A percentile compares a stretch with the other conserved stretches of the same genome.
Evolutionary conservation across 2,888 invertebrate genomes (phyloP).

Genomic region (Macrophya annulata): DNA sequence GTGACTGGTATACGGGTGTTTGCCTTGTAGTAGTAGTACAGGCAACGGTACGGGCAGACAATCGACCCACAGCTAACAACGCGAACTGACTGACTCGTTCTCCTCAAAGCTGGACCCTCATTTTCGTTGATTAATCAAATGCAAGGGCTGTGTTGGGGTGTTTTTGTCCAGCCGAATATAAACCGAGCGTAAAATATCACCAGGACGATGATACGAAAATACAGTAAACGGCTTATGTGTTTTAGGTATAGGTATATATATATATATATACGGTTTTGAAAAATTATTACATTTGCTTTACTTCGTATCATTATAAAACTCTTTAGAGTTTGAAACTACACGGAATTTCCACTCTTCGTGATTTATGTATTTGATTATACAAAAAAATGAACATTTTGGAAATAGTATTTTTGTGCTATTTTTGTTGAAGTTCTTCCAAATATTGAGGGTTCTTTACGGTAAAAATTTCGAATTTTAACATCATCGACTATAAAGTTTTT

Average conservation of each 20-base stretch:
- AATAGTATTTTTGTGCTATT: too few species aligned
- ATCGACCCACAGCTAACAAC: conserved; percentile 35
- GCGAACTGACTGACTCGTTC: conserved; percentile 32
- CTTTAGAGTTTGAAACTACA: too few species aligned
- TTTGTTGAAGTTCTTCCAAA: too few species aligned
- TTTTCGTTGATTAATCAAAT: conserved; percentile 51
- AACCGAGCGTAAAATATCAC: conserved; percentile 8
- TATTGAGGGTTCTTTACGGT: too few species aligned
- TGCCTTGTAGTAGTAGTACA: conserved; percentile 21
- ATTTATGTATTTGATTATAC: too few species aligned
- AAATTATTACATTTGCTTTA: neutral
- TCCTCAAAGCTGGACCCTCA: conserved; percentile 48
- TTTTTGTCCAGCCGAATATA: conserved; percentile 8
- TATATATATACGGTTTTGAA: neutral
- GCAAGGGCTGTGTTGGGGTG: conserved; percentile 2
- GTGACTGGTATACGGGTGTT: conserved; percentile 15
- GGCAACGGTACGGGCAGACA: conserved; percentile 48
- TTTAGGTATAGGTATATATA: too few species aligned
- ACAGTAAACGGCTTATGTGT: neutral
- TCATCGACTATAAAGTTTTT: too few species aligned
- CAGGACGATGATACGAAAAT: neutral
- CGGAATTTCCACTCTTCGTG: too few species aligned
- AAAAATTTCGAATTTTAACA: too few species aligned
- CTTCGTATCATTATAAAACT: too few species aligned
- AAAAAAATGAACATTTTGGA: too few species aligned